Evolutionary conservation across 2,888 invertebrate genomes (phyloP), one percentile per base, ranked within the genome.

Genomic region (Leptogaster cylindrica): DNA sequence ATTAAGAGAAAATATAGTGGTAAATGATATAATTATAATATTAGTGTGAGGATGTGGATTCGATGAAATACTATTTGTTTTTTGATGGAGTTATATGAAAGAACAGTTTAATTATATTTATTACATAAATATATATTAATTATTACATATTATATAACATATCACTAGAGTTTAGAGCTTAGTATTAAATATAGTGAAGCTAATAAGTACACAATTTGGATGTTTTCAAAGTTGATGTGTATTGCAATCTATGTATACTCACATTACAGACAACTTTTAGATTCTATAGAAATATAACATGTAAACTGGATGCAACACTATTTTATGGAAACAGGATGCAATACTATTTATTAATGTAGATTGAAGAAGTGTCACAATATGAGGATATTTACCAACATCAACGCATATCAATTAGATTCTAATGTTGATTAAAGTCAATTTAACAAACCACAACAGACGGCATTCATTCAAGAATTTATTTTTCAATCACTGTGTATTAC

Each of bases 401-500:
- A 39, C 8, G 33, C 52, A 52, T 52, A 52, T 52, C 52, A 52
- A n/a, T 20, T 51, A 51, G 51, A n/a, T n/a, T n/a, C n/a, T n/a
- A n/a, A n/a, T n/a, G n/a, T n/a, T n/a, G n/a, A n/a, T n/a, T 52
- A 12, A 18, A 10, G 28, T 51, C 14, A 28, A 27, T 28, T 5
- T 51, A 12, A n/a, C 10, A 28, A 27, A 14, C 18, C n/a, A 51
- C 10, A 10, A 39, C 14, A 14, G 39, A 39, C n/a, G n/a, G n/a
- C n/a, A n/a, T n/a, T n/a, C n/a, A n/a, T n/a, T n/a, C n/a, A n/a
- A n/a, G n/a, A n/a, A n/a, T n/a, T n/a, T n/a, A n/a, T n/a, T n/a
- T n/a, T n/a, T n/a, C n/a, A n/a, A n/a, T n/a, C n/a, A n/a, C n/a
- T n/a, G n/a, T n/a, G n/a, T n/a, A n/a, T n/a, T n/a, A n/a, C n/a